These are phyloP conservation scores for Pygoscelis adeliae DNA, from an alignment of 2,113 vertebrate genomes.

Conservation along the genomic window DNA sequence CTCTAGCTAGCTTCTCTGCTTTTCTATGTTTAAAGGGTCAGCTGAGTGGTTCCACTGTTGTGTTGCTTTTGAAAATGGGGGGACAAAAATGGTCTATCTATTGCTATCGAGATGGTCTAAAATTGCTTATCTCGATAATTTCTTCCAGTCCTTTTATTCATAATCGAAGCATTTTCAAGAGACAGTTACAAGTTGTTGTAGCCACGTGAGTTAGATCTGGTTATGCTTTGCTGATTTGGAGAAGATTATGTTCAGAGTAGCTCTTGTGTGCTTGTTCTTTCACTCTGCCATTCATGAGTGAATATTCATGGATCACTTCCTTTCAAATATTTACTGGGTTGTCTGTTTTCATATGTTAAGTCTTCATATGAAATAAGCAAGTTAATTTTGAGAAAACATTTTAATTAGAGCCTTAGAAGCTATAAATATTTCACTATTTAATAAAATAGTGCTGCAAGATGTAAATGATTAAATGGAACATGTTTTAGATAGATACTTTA, in stretches of 20 bases:
- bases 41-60: neutral
- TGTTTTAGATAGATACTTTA: neutral
- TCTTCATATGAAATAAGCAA: neutral
- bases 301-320: neutral
- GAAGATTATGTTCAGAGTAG: neutral
- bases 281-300: neutral
- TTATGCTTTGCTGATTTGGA: neutral
- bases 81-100: neutral
- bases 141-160: neutral
- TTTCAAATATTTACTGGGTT: slow-evolving; percentile 5
- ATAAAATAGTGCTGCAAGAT: slow-evolving; percentile 17
- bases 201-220: neutral
- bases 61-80: neutral
- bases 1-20: neutral
- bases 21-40: neutral
- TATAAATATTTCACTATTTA: slow-evolving; percentile 18
- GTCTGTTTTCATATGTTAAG: slow-evolving; percentile 13
- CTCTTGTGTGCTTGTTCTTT: neutral
- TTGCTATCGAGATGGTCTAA: neutral
- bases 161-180: neutral
- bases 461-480: neutral
- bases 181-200: neutral
- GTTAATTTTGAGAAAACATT: slow-evolving; percentile 6
- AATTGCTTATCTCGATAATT: neutral
- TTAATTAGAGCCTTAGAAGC: slow-evolving; percentile 16